Evolutionary conservation across 2,888 invertebrate genomes (phyloP), one percentile per base, ranked within the genome.

Genomic region (Leptopilina drosophilae): DNA sequence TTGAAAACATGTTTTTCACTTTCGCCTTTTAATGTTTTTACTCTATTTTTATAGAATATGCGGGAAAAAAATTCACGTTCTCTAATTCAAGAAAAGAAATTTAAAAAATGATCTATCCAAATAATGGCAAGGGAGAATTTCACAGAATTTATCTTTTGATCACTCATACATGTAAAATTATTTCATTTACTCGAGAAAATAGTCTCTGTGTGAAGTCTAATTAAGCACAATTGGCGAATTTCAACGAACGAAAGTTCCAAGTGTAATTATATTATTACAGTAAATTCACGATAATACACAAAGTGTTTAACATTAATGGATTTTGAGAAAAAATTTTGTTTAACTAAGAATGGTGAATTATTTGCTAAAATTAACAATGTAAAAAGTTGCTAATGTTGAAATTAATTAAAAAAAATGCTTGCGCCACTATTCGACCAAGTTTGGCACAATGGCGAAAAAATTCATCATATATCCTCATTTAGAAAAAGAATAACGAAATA

Each of bases 151-250:
- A 65, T 65, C 65, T 59, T 49, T 14, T 20, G 49, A 15, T 56
- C 59, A 4, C 49, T 49, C 14, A 8, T 40, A 20, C 33, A 62
- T 77, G 49, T 62, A 8, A 46, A 62, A 64, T 33, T 73, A 73
- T 33, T 73, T 26, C 73, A 56, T 56, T 73, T 56, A 73, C 53
- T 53, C 26, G 46, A 69, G 69, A 69, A 59, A 69, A 20, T 33
- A 53, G n/a, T 69, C 26, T 73, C 40, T 69, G n/a, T 69, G 53
- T 56, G 56, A 56, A 56, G n/a, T 56, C 59, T 78, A 81, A 82
- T 82, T 82, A 81, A 20, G 56, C 64, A 76, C 49, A 82, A 82
- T 82, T 82, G 78, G 59, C 49, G 64, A 80, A 80, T 82, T 78
- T 49, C 67, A 79, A 62, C 26, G 77, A 77, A 78, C 59, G 66